Evolutionary conservation across 2,797 vertebrate species (phyloP), one percentile per base, ranked within the genome.

Genomic region (Cossypha heuglini): DNA sequence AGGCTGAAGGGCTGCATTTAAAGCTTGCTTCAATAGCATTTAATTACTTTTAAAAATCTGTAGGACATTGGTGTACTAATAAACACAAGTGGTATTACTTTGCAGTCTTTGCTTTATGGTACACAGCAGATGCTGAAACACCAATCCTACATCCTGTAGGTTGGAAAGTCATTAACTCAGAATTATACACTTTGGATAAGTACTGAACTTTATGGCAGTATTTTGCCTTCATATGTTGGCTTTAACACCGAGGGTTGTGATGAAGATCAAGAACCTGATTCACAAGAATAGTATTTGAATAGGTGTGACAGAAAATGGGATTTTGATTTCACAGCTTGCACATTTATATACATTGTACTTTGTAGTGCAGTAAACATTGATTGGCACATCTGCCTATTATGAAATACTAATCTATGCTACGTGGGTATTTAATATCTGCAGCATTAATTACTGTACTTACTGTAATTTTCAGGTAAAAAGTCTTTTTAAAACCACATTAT

Each of bases 181-280:
- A 98, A 97, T 78, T 98, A 97, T 97, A 98, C 97, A 97, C 96
- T 98, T 98, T 97, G 98, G 98, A 98, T 98, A 98, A 98, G 98
- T 98, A 97, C 97, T 97, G 96, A 98, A 96, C 94, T 92, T 96
- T 69, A 61, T 93, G 94, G 79, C 94, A 94, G 77, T 96, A 81
- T 86, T 86, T 94, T 94, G 66, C 94, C 88, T 91, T 94, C 64
- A 19, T 94, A 48, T 82, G 62, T 95, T 95, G 96, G 89, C 93
- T 96, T 91, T 96, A 91, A 97, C 81, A 93, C 73, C 33, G 79
- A 93, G 81, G 72, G 76, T 97, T 96, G 48, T 58, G 69, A 81
- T 86, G 78, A 93, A 97, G 76, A 92, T 90, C 59, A 69, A 74
- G 95, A 83, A 52, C 94, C 86, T 71, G 20, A 77, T 63, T 93